Conservation (phyloP, 2,888 invertebrate species). For the Melanostoma mellinum region DNA sequence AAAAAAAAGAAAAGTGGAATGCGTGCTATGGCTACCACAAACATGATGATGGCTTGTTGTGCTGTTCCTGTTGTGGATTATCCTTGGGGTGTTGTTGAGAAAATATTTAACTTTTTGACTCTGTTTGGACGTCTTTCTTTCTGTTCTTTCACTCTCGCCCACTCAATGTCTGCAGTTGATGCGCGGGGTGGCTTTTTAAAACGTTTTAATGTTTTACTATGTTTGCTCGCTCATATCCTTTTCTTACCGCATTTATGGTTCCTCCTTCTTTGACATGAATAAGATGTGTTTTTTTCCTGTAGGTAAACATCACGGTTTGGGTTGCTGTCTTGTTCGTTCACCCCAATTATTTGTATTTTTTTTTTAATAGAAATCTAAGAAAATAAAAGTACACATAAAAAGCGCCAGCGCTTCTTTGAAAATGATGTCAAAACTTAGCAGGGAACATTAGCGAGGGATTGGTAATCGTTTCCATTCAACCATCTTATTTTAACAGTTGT, state of each 20-base stretch:
- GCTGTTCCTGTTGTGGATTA: constrained; percentile 6
- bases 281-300: constrained; percentile 9
- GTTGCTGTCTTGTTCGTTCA: constrained; percentile 39
- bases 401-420: too few relatives aligned
- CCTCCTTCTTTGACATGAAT: constrained; percentile 28
- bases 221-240: constrained; percentile 25
- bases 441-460: too few relatives aligned
- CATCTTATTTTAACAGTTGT: too few relatives aligned
- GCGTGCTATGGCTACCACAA: constrained; percentile 19
- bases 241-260: constrained; percentile 19
- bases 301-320: constrained; percentile 3
- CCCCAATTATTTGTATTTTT: constrained; percentile 5
- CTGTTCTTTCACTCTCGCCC: background rate
- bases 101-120: constrained; percentile 13
- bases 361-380: too few relatives aligned
- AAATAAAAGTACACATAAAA: too few relatives aligned
- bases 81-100: constrained; percentile 10
- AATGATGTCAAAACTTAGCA: too few relatives aligned
- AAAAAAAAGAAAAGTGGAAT: constrained; percentile 15
- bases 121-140: constrained; percentile 8
- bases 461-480: too few relatives aligned
- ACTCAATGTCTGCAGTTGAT: constrained; percentile 37
- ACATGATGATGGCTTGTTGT: background rate
- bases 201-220: constrained; percentile 44
- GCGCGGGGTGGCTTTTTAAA: constrained; percentile 24